phyloP scores from a whole-genome alignment of 2,113 vertebrate species.

The Ictalurus punctatus region DNA sequence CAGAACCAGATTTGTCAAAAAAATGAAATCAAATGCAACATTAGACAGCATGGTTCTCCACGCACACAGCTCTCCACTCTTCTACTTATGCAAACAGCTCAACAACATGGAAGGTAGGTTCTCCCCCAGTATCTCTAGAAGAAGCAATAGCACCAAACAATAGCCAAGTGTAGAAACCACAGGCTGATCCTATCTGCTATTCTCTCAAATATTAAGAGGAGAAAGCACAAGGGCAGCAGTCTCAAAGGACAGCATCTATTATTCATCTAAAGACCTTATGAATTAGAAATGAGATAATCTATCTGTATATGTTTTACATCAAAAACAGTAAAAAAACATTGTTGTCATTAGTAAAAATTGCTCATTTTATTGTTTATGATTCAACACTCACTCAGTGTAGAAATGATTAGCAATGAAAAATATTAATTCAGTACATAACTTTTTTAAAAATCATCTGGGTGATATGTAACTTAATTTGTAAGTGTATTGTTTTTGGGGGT shows the following conservation, averaged over 20 bases:
- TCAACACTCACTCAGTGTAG: background rate
- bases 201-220: conserved; percentile 60
- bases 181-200: conserved; percentile 63
- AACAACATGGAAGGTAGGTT: background rate
- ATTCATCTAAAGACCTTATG: conserved; percentile 74
- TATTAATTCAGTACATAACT: background rate
- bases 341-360: conserved; percentile 50
- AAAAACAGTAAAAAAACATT: conserved; percentile 64
- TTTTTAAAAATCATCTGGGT: background rate
- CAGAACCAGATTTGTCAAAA: background rate
- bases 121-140: conserved; percentile 26
- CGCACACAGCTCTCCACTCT: background rate
- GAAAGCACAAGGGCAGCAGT: conserved; percentile 64
- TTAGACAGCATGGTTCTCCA: background rate
- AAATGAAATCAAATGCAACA: background rate
- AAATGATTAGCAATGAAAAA: background rate
- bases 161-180: conserved; percentile 55
- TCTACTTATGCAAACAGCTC: background rate
- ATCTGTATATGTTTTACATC: conserved; percentile 70
- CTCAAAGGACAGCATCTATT: conserved; percentile 71
- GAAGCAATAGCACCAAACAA: conserved; percentile 55
- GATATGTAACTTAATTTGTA: background rate
- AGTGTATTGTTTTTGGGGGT: background rate
- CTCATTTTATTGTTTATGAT: conserved; percentile 16
- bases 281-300: conserved; percentile 72